Base-by-base conservation (phyloP, 2,888 invertebrate species). In the Cephus rjabovi region DNA sequence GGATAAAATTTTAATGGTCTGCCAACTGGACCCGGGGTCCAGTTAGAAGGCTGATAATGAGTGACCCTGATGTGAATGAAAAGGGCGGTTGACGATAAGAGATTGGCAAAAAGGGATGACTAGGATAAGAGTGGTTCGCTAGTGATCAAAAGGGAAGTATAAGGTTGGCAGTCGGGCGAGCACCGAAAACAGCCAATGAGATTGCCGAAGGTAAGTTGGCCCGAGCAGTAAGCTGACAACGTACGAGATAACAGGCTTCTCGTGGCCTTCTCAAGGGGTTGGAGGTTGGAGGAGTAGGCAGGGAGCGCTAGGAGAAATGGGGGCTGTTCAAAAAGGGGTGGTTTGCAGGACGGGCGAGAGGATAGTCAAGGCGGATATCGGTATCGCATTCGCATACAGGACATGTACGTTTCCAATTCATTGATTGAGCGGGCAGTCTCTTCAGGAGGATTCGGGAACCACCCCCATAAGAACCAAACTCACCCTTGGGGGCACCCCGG, bases 401-500 rank as follows among this genome's bases (percentile, higher is more conserved):
- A 75, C 78, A 78, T 78, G 78, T 78, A 78, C 78, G 78, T 78
- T 78, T 78, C 78, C 78, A 75, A 78, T 78, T 78, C 78, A 78
- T 78, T 78, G 78, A 78, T 78, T 78, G 78, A 78, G 78, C 78
- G 70, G 78, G 78, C 75, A 74, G 37, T 30, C 30, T n/a, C 30
- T n/a, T 12, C 23, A 34, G 34, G 37, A 74, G 74, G 40, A 15
- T 40, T 40, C 40, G 40, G 40, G 40, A 40, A 40, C 40, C 40
- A 40, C 40, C 40, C 40, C 40, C 23, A 40, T 40, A 40, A 40
- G 40, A 40, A 40, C 23, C 40, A 40, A 40, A 40, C 40, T 40
- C 40, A 40, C 40, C 40, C 40, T 23, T 40, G 40, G 40, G 40
- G 40, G 40, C 40, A 40, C 23, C 40, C 40, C 12, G 71, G 71